phyloP scores from a whole-genome alignment of 2,888 invertebrate species.

The Antheraea assamensis region DNA sequence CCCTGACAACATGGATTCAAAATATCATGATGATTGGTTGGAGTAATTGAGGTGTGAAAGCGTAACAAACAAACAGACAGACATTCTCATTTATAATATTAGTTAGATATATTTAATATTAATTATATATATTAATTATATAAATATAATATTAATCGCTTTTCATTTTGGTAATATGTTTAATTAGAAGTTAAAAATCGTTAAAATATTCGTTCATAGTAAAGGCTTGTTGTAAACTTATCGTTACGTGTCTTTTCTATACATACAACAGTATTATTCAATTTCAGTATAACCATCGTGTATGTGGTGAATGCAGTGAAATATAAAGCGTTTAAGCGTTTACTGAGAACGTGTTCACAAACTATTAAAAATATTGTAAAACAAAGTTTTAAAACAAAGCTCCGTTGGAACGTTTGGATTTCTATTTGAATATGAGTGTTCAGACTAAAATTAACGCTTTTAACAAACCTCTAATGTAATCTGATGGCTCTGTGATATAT shows the following conservation, averaged over 20 bases:
- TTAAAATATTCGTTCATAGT: no score
- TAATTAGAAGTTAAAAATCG: no score
- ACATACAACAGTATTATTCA: not conserved
- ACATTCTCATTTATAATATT: no score
- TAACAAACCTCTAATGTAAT: not conserved
- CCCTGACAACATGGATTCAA: no score
- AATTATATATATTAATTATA: no score
- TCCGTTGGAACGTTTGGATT: not conserved
- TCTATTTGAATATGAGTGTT: not conserved
- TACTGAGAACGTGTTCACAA: not conserved
- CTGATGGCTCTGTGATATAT: not conserved
- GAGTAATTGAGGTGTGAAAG: no score
- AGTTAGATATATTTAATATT: no score
- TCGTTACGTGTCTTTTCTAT: not conserved
- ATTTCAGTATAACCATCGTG: not conserved
- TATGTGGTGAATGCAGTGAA: not conserved
- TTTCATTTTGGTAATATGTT: no score
- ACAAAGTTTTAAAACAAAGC: slow-evolving; percentile 2
- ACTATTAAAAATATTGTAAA: slow-evolving; percentile 8
- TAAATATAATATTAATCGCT: no score
- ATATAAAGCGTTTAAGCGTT: not conserved
- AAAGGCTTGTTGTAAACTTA: not conserved
- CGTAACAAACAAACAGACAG: no score
- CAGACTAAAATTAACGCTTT: not conserved
- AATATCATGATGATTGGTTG: no score